phyloP scores from a whole-genome alignment of 2,797 vertebrate genomes.

The Epinephelus coioides region DNA sequence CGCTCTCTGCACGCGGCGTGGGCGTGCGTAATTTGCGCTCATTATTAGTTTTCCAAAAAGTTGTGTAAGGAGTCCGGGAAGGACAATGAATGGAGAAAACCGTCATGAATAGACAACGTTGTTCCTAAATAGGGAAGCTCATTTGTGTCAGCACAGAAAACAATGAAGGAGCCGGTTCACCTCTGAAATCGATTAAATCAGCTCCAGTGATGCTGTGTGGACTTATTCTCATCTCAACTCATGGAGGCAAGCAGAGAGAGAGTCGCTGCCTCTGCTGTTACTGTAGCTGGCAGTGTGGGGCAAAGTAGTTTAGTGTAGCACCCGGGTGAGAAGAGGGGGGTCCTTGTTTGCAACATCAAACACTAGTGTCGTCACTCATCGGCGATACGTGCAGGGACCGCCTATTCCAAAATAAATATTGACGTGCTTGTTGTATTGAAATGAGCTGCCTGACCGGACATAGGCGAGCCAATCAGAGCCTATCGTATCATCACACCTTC shows the following conservation, averaged over 20 bases:
- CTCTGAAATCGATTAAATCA: conserved; percentile 5
- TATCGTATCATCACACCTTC: conserved; percentile 85
- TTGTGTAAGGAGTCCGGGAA: conserved; percentile 67
- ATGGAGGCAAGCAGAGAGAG: not conserved
- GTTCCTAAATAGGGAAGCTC: conserved; percentile 31
- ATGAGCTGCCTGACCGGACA: conserved; percentile 77
- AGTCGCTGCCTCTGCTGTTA: not conserved
- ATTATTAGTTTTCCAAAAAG: conserved; percentile 59
- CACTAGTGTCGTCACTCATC: conserved; percentile 74
- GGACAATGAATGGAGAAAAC: conserved; percentile 32
- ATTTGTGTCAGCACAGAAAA: conserved; percentile 28
- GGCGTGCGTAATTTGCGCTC: conserved; percentile 71
- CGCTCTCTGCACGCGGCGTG: conserved; percentile 44
- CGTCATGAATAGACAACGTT: conserved; percentile 58
- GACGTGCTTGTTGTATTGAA: conserved; percentile 83
- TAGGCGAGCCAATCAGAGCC: conserved; percentile 82
- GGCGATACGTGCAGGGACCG: conserved; percentile 62
- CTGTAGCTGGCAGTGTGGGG: not conserved
- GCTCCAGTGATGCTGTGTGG: not conserved
- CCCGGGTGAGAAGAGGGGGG: conserved; percentile 55
- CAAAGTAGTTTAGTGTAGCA: conserved; percentile 44
- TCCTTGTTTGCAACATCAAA: conserved; percentile 76
- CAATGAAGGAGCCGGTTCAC: conserved; percentile 10
- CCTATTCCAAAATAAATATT: conserved; percentile 84
- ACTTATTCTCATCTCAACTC: conserved; percentile 22